Evolutionary conservation across 2,113 vertebrate species (phyloP), one percentile per base, ranked within the genome.

Genomic region (Pelvicachromis taeniatus): DNA sequence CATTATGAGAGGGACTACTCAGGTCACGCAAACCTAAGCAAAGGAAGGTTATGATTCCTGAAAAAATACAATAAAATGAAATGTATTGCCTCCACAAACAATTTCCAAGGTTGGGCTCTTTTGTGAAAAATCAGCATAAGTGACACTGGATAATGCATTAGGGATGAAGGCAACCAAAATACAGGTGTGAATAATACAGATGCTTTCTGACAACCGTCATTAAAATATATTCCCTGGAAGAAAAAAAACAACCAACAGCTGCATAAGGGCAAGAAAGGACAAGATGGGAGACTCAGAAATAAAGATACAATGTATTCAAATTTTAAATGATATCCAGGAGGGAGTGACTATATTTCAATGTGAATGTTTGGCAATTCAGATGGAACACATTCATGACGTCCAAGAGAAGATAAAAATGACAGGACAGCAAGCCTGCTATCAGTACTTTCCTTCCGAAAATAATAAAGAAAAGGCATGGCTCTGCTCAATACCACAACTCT

Each of bases 341-440:
- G n/a, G 17, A 75, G 40, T 78, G 88, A 88, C 81, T 87, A 7
- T 35, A 78, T 88, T 87, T 88, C 88, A 88, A 80, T 80, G 80
- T 80, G 84, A 82, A 80, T 83, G 70, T 87, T 87, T 91, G 88
- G 89, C 91, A 90, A 83, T 82, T 90, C 31, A 68, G 75, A 85
- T 73, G 88, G 86, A 88, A 82, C 70, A 81, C 35, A 26, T 79
- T 59, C 78, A 80, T 40, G 45, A 56, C 65, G 83, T 90, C 82
- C 80, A 85, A 16, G 16, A 19, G 53, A 52, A 87, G 86, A 93
- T 89, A 91, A 80, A 86, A 84, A 21, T 68, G 87, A 91, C 87
- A 88, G 75, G 80, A 89, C 26, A 19, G 68, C 45, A 12, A 75
- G 42, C 45, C 45, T 29, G 68, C 29, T 31, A 75, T 75, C 68